Conservation (phyloP, 2,888 invertebrate genomes). For the Eilema sororculum region DNA sequence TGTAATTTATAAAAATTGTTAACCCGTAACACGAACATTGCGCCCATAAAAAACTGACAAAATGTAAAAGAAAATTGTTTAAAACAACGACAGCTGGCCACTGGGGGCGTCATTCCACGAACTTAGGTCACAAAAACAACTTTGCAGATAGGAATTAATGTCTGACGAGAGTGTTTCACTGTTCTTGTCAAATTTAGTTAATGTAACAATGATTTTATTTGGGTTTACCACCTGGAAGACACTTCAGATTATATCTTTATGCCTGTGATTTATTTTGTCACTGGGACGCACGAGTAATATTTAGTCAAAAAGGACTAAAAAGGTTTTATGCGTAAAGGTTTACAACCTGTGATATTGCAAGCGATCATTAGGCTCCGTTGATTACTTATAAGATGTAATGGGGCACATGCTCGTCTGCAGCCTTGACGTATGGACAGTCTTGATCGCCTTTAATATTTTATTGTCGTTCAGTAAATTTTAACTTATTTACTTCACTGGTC, state of each 20-base stretch:
- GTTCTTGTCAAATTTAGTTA: conserved; percentile 33
- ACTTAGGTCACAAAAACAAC: conserved; percentile 60
- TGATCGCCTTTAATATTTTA: neutral
- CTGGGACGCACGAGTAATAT: neutral
- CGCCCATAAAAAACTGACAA: conserved; percentile 56
- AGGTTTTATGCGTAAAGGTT: neutral
- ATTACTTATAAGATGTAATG: neutral
- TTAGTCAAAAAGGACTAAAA: neutral
- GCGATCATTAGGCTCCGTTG: neutral
- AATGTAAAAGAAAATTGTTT: conserved; percentile 64
- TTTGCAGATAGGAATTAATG: conserved; percentile 55
- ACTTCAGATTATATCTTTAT: neutral
- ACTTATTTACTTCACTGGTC: no score
- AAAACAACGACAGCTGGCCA: conserved; percentile 63
- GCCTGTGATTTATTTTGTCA: neutral
- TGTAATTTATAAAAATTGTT: conserved; percentile 49
- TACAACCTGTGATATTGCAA: neutral
- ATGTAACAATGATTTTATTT: conserved; percentile 32
- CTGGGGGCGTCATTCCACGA: conserved; percentile 52
- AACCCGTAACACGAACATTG: conserved; percentile 51
- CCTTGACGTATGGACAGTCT: neutral
- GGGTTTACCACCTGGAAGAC: neutral
- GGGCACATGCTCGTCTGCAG: neutral
- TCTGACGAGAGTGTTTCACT: conserved; percentile 38
- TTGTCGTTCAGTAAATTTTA: neutral